Evolutionary conservation across 2,888 invertebrate genomes (phyloP).

Genomic region (Cremastobaeus sp.): DNA sequence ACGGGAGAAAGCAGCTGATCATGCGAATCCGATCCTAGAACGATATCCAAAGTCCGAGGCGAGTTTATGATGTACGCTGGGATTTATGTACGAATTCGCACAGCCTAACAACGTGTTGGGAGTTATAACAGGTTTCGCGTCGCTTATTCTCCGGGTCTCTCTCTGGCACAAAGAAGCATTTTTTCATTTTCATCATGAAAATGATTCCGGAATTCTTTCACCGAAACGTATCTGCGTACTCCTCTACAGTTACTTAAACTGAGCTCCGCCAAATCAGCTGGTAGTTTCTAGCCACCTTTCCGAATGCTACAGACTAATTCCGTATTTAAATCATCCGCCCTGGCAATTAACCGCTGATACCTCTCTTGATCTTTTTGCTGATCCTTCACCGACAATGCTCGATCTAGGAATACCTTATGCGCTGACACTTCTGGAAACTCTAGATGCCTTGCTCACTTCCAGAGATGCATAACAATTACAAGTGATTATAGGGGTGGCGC

Average conservation of each 20-base stretch:
- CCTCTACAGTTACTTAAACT: slow-evolving; percentile 4
- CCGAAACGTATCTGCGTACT: no score
- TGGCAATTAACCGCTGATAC: slow-evolving; percentile 27
- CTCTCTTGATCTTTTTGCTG: no score
- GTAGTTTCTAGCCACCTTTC: slow-evolving; percentile 4
- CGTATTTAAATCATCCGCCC: slow-evolving; percentile 39
- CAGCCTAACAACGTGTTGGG: slow-evolving; percentile 41
- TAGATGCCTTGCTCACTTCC: slow-evolving; percentile 29
- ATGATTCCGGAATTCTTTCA: no score
- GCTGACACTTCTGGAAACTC: slow-evolving; percentile 51
- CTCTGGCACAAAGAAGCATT: no score
- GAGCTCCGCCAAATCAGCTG: neutral
- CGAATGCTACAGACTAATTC: slow-evolving; percentile 19
- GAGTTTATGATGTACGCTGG: slow-evolving; percentile 41
- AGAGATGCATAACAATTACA: slow-evolving; percentile 63
- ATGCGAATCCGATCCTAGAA: slow-evolving; percentile 45
- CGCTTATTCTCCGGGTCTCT: slow-evolving; percentile 35
- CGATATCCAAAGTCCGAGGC: slow-evolving; percentile 49
- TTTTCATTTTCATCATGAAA: no score
- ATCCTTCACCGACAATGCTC: neutral
- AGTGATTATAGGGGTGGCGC: slow-evolving; percentile 78
- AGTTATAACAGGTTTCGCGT: slow-evolving; percentile 49
- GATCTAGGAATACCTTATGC: slow-evolving; percentile 32
- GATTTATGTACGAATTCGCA: slow-evolving; percentile 58
- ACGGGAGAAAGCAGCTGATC: slow-evolving; percentile 9